A percentile compares a stretch with the other conserved stretches of the same genome.
phyloP scores from a whole-genome alignment of 2,888 invertebrate species.

The Drosophila siamana region DNA sequence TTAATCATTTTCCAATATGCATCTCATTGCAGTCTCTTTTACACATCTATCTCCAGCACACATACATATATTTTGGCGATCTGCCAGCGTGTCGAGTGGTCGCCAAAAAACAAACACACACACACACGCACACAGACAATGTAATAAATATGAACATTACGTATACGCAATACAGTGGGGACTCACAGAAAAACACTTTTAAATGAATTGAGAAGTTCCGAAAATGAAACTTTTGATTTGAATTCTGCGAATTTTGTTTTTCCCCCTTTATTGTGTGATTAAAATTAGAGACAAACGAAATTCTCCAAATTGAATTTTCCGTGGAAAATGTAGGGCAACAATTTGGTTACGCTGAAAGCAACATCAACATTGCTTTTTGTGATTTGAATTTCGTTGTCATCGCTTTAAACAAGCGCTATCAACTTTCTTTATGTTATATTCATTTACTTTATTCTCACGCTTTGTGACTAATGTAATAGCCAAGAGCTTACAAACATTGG shows the following conservation, averaged over 20 bases:
- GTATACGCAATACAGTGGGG: not conserved
- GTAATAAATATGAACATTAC: not conserved
- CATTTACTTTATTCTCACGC: not conserved
- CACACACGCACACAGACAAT: no score
- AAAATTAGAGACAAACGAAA: not conserved
- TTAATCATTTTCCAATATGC: constrained; percentile 1
- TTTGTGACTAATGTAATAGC: not conserved
- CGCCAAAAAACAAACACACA: not conserved
- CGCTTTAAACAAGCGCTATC: not conserved
- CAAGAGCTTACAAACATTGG: no score
- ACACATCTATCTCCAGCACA: not conserved
- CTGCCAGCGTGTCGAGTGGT: not conserved
- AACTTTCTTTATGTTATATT: not conserved
- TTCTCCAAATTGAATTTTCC: not conserved
- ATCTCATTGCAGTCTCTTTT: not conserved
- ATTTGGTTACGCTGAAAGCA: not conserved
- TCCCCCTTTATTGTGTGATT: not conserved
- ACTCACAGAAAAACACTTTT: not conserved
- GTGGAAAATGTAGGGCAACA: not conserved
- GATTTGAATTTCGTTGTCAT: no score
- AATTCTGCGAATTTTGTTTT: not conserved
- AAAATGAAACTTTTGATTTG: not conserved
- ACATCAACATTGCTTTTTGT: not conserved
- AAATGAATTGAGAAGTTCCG: not conserved
- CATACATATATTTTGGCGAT: not conserved